A percentile compares a stretch with the other conserved stretches of the same genome.
phyloP scores from a whole-genome alignment of 2,797 vertebrate species.

The Protosalanx chinensis region DNA sequence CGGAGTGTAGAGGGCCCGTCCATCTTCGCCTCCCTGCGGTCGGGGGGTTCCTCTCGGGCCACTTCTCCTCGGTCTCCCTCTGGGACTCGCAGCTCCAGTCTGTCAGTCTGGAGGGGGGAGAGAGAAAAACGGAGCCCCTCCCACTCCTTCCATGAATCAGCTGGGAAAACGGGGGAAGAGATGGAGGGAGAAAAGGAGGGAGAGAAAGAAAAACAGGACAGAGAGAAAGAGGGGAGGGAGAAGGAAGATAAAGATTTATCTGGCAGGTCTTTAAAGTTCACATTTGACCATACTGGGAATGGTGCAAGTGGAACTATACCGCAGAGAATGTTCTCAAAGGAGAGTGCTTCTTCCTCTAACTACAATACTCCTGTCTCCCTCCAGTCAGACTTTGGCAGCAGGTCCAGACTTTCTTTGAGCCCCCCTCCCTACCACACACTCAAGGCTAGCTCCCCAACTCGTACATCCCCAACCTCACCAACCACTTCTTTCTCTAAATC shows the following conservation, averaged over 20 bases:
- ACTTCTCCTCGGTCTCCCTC: constrained; percentile 25
- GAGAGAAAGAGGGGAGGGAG: constrained; percentile 31
- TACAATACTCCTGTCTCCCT: not conserved
- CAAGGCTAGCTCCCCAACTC: not conserved
- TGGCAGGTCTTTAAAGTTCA: not conserved
- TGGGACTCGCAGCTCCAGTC: constrained; percentile 33
- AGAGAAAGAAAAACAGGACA: constrained; percentile 31
- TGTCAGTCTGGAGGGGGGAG: constrained; percentile 43
- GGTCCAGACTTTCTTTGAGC: not conserved
- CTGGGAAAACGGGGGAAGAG: constrained; percentile 49
- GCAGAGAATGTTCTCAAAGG: not conserved
- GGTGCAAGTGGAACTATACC: not conserved
- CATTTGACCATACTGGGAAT: not conserved
- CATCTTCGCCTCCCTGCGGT: constrained; percentile 64
- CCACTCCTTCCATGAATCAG: constrained; percentile 14
- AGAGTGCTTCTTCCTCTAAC: not conserved
- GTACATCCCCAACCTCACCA: not conserved
- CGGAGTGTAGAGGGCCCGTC: constrained; percentile 45
- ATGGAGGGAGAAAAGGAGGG: constrained; percentile 19
- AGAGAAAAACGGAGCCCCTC: constrained; percentile 23
- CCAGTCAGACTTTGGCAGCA: not conserved
- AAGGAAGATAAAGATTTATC: constrained; percentile 16
- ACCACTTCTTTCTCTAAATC: not conserved
- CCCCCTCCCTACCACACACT: not conserved
- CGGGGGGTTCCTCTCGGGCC: constrained; percentile 40